Base-by-base conservation (phyloP, 1,140 invertebrate species). In the Drosophila azteca region DNA sequence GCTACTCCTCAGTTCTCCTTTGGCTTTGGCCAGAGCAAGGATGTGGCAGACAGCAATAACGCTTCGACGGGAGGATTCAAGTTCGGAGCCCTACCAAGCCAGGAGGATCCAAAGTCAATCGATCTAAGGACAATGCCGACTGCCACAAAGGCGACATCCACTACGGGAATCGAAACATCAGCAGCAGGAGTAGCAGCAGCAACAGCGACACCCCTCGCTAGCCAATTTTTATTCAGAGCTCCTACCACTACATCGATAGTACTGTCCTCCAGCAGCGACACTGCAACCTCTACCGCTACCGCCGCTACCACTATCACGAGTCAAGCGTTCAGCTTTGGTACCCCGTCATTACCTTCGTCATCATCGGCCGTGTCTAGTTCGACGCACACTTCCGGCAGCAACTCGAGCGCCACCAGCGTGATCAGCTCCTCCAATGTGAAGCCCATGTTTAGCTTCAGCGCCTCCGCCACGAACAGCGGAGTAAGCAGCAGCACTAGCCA, bases 401-500 rank as follows among this genome's bases (percentile, higher is more conserved):
- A 13, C 51, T 7, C 46, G 9, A 61, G 22, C 48, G 15, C 20
- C 15, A 66, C 15, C 31, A 26, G 44, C 9, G 24, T 41, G 5
- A 49, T 41, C 35, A 22, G 35, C 13, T 39, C 31, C 20, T 39
- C 31, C 35, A 20, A 13, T 3, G 52, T 46, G 4, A 66, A 74
- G 15, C 70, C 71, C 17, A 58, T 66, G 61, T 74, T 74, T 2
- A 57, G 53, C 43, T 74, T 65, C 6, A 51, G 53, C 26, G 9
- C 20, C 20, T 17, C 26, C 8, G 46, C 39, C 45, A 22, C 52
- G 5, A 4, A 31, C 43, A 58, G 46, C 22, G 49, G 39, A 0
- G 70, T 65, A 1, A 82, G 64, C 48, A 75, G 71, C 54, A 75
- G 62, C 24, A 75, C 46, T 6, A 74, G 70, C 48, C 61, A 44